Evolutionary conservation across 2,113 vertebrate species (phyloP), one percentile per base, ranked within the genome.

Genomic region (Arvicanthis niloticus): DNA sequence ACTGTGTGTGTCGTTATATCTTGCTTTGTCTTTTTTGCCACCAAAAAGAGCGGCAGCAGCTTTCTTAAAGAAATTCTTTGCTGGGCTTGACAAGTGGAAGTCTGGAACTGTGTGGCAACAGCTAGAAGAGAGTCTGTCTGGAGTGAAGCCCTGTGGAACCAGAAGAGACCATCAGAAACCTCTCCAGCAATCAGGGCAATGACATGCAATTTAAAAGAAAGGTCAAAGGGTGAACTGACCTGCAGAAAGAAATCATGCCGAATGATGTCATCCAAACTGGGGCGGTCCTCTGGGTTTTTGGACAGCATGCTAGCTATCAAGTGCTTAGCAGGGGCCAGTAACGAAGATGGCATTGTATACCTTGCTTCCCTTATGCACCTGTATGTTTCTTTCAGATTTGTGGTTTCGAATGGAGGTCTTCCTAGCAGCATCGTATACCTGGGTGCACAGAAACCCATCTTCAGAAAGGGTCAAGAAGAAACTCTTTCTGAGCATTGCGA

Each of bases 351-450:
- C 96, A 99, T 97, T 45, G 99, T 99, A 87, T 99, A 99, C 78
- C 99, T 99, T 1, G 99, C 99, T 98, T 99, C 99, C 91, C 99
- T 98, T 90, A 99, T 99, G 87, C 99, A 99, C 97, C 99, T 99
- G 97, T 99, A 99, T 0, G 99, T 99, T 98, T 99, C 99, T 96
- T 99, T 99, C 87, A 99, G 98, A 98, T 99, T 99, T 72, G 99
- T 99, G 72, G 99, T 99, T 98, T 99, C 99, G 98, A 99, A 99
- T 0, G 99, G 99, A 1, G 99, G 99, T 96, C 99, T 99, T 95
- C 99, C 99, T 96, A 99, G 97, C 34, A 99, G 98, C 99, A 99
- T 99, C 5, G 99, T 99, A 91, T 99, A 99, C 99, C 99, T 99
- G 97, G 40, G 31, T 72, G 48, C 12, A 91, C 60, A 56, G 16